phyloP scores from a whole-genome alignment of 2,113 vertebrate species.

The Rhinoptilus africanus region DNA sequence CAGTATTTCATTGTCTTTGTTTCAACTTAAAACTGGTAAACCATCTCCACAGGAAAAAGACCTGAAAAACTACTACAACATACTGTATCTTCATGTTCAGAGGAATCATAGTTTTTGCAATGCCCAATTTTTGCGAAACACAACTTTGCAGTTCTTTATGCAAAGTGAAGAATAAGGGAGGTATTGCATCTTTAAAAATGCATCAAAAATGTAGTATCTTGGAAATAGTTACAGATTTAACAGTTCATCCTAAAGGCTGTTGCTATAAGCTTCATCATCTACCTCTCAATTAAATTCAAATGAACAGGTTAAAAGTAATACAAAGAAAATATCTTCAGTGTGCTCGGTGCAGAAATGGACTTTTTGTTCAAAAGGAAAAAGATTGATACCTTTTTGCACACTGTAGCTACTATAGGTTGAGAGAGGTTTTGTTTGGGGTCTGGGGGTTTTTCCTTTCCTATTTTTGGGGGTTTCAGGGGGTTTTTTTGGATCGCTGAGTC shows the following conservation, averaged over 20 bases:
- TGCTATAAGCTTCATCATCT: not conserved
- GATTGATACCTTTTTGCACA: not conserved
- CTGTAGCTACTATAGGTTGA: not conserved
- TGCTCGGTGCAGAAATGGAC: not conserved
- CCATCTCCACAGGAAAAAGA: not conserved
- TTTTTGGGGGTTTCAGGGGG: no score
- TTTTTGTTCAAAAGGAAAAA: not conserved
- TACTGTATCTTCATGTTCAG: not conserved
- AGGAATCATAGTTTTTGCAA: not conserved
- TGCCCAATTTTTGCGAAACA: not conserved
- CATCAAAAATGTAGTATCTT: not conserved
- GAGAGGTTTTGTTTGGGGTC: fast-evolving
- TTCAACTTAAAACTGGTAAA: not conserved
- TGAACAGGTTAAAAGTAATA: not conserved
- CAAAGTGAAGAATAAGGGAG: not conserved
- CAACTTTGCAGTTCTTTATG: not conserved
- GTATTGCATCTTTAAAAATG: not conserved
- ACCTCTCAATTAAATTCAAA: not conserved
- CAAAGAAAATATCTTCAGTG: not conserved
- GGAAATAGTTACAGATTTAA: not conserved
- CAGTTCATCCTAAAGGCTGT: not conserved
- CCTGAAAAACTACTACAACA: not conserved
- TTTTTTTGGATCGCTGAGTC: not conserved
- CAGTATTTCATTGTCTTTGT: not conserved
- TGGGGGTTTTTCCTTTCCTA: not conserved